Base-by-base conservation (phyloP, 2,113 vertebrate genomes). In the Phasianus colchicus region DNA sequence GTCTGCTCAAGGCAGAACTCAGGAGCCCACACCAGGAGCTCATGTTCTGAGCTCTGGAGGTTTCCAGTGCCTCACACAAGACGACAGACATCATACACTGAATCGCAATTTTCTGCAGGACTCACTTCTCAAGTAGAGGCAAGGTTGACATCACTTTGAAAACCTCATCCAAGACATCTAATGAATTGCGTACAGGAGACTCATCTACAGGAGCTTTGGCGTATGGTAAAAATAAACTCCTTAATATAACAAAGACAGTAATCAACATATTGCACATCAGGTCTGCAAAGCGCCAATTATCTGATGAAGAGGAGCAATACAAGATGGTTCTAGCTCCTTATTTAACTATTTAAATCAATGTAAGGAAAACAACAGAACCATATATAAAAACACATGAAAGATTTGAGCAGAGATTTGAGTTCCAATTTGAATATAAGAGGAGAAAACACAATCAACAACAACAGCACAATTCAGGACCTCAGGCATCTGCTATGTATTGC, bases 211-310 rank as follows among this genome's bases (percentile, higher is more conserved):
- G 22, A 92, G 69, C 71, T n/a, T 32, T 73, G 11, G 74, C 4
- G 0, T 61, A 86, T 0, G 0, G 76, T 86, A 90, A 90, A 95
- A 96, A 88, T 82, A 95, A 88, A 80, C 76, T 86, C 76, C 73
- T 81, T 84, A 72, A 70, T 88, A 43, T 83, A 95, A 96, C 79
- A 91, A 86, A 96, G 91, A 36, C 69, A 73, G 88, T 88, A 66
- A 95, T 94, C 86, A 94, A 82, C 80, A 69, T 93, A 72, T 45
- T 90, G 70, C 47, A 24, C 75, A 81, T 78, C 57, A 91, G 93
- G 70, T 45, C 80, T 76, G 48, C 63, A 90, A 96, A 93, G 63
- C 1, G 0, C 48, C 61, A 88, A 72, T 90, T 86, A 78, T 20
- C 76, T 93, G 88, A 88, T 81, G 88, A 93, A 71, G 69, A 89